A percentile compares a stretch with the other conserved stretches of the same genome.
phyloP scores from a whole-genome alignment of 2,888 invertebrate genomes.

The Tortricodes alternella region DNA sequence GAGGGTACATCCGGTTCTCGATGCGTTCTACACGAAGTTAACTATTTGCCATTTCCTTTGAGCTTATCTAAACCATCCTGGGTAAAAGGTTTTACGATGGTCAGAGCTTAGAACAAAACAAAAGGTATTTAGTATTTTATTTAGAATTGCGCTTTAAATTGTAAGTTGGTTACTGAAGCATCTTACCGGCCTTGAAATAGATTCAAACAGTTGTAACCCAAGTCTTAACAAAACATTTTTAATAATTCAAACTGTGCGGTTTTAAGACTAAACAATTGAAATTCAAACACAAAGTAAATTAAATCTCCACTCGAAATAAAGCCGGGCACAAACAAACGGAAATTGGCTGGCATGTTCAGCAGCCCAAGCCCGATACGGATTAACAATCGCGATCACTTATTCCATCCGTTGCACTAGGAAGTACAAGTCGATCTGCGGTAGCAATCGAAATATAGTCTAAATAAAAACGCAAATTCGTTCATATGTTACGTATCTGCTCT shows the following conservation, averaged over 20 bases:
- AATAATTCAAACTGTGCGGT: too few relatives aligned
- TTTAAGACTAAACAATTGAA: too few relatives aligned
- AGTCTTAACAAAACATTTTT: too few relatives aligned
- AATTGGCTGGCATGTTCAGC: neutral
- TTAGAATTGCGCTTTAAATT: too few relatives aligned
- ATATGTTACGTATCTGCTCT: conserved; percentile 49
- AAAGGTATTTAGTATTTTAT: neutral
- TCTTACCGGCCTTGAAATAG: neutral
- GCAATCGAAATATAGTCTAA: conserved; percentile 3
- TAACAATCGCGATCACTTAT: neutral
- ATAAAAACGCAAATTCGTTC: conserved; percentile 11
- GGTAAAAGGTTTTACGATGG: neutral
- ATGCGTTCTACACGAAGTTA: conserved; percentile 22
- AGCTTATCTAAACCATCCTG: conserved; percentile 20
- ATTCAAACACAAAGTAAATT: neutral
- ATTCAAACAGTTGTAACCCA: neutral
- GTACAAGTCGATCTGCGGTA: neutral
- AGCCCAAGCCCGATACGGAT: too few relatives aligned
- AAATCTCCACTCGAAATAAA: neutral
- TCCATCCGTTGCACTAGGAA: neutral
- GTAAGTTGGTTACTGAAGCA: neutral
- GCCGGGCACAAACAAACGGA: neutral
- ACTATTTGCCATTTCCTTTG: conserved; percentile 25
- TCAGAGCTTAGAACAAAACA: neutral
- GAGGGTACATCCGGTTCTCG: conserved; percentile 1